These are phyloP conservation scores for Strongylocentrotus purpuratus DNA, from an alignment of 35 echinoderm and acorn worm species.

Conservation along the genomic window DNA sequence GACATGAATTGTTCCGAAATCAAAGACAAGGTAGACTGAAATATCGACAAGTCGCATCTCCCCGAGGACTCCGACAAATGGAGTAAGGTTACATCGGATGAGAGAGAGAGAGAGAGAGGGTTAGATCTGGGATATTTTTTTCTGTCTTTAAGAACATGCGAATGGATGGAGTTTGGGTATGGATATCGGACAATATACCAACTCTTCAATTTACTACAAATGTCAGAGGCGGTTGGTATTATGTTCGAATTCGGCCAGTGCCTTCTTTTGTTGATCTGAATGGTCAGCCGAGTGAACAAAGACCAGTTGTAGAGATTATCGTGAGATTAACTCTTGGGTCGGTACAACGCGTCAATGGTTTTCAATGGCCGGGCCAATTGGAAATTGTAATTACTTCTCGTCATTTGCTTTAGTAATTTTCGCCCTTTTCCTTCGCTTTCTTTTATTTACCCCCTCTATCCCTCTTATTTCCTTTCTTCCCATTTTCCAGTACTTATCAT, in stretches of 20 bases:
- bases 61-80: neutral
- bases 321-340: neutral
- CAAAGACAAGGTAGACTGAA: neutral
- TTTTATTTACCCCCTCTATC: neutral
- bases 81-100: neutral
- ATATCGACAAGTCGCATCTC: neutral
- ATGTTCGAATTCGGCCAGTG: conserved; percentile 15
- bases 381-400: conserved; percentile 10
- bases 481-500: neutral
- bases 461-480: neutral
- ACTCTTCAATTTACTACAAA: neutral
- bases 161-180: neutral
- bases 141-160: neutral
- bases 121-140: neutral
- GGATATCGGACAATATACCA: neutral
- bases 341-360: neutral
- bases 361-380: neutral
- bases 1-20: neutral
- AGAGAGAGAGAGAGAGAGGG: neutral
- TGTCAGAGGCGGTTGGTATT: conserved; percentile 1
- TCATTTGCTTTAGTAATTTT: conserved; percentile 12
- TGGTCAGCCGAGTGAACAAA: neutral
- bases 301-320: neutral
- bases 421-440: neutral
- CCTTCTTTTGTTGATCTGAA: neutral